Evolutionary conservation across 2,888 invertebrate genomes (phyloP).

Genomic region (Xylophagus ater): DNA sequence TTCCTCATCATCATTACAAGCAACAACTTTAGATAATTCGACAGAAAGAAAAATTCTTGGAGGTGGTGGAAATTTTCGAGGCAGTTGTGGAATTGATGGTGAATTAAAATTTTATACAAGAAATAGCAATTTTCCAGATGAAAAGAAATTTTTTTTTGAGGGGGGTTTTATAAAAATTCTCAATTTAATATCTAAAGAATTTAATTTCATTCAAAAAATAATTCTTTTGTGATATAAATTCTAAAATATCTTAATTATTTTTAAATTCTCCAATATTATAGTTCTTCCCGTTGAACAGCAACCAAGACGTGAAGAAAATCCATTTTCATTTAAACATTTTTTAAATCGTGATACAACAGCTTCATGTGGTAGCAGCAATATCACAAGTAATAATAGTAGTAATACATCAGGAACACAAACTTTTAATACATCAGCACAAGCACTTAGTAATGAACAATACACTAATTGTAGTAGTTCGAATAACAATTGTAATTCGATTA

Average conservation of each 20-base stretch:
- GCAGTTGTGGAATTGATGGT: no score
- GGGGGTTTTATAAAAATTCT: no score
- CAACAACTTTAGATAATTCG: background rate
- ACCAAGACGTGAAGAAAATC: conserved; percentile 50
- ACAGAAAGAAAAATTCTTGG: background rate
- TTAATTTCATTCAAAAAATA: no score
- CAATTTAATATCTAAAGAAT: no score
- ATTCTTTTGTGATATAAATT: no score
- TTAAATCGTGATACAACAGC: conserved; percentile 50
- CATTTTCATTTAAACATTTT: conserved; percentile 79
- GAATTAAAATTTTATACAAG: no score
- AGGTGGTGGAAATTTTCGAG: conserved; percentile 7
- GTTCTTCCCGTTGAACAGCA: conserved; percentile 12
- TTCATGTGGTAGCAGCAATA: conserved; percentile 8
- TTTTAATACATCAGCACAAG: background rate
- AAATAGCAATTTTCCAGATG: no score
- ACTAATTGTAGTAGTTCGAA: conserved; percentile 7
- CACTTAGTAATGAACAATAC: conserved; percentile 5
- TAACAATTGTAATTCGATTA: conserved; percentile 9
- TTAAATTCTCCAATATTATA: no score
- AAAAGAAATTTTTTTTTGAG: no score
- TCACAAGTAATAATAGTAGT: conserved; percentile 20
- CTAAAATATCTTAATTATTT: no score
- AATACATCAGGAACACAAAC: conserved; percentile 11
- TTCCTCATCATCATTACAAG: background rate